These are phyloP conservation scores for Emydocephalus ijimae DNA, from an alignment of 2,113 vertebrate genomes.

Conservation along the genomic window DNA sequence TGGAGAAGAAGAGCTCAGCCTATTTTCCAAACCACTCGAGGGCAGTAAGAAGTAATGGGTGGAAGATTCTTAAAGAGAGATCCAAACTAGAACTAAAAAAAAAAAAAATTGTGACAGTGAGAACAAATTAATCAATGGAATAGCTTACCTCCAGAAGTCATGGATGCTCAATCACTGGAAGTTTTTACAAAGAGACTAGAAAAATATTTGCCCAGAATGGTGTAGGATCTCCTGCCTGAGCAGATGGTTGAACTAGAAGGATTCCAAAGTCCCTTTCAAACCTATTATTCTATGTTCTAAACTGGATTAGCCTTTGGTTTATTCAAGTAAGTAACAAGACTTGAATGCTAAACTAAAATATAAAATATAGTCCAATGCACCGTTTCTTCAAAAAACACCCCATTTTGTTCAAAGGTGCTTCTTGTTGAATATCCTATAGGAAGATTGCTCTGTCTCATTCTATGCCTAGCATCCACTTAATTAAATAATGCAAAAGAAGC, in stretches of 20 bases:
- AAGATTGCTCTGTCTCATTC: neutral
- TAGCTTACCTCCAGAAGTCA: neutral
- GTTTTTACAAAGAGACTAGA: neutral
- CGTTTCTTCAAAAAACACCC: neutral
- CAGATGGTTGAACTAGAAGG: neutral
- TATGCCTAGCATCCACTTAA: neutral
- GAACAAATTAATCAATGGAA: neutral
- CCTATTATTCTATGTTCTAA: neutral
- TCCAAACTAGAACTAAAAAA: neutral
- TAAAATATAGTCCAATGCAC: neutral
- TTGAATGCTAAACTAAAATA: neutral
- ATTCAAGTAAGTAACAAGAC: neutral
- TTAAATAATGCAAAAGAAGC: neutral
- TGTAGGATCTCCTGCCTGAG: neutral
- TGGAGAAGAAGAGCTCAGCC: neutral
- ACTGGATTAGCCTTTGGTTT: neutral
- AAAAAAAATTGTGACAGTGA: neutral
- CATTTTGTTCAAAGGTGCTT: neutral
- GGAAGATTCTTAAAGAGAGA: neutral
- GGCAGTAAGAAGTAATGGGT: neutral
- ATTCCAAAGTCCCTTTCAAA: neutral
- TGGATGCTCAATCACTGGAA: neutral
- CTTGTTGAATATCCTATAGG: neutral
- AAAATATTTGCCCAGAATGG: neutral
- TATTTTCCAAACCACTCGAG: neutral